Base-by-base conservation (phyloP, 2,113 vertebrate species). In the Campylomormyrus tamandua region DNA sequence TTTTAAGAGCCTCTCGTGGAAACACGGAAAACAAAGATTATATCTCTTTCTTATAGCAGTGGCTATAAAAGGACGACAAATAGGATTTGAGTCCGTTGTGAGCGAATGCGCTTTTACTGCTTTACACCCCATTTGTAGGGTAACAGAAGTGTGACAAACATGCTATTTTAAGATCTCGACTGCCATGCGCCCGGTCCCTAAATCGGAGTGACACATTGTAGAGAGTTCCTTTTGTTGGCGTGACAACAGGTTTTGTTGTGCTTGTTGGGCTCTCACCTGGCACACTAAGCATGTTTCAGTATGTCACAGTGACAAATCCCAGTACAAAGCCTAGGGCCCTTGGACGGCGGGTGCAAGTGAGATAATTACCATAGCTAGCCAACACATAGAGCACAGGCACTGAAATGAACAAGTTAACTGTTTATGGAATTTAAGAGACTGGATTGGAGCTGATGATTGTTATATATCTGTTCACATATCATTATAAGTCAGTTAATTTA, bases 21-120 rank as follows among this genome's bases (percentile, higher is more conserved):
- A 84, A 48, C 46, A 19, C n/a, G 46, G 80, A 48, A 84, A 45
- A 84, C 83, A 84, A 84, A 84, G 83, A 84, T 45, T 84, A 48
- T 84, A 45, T 45, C 83, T 86, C 83, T 27, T 50, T 86, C 24
- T 86, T 49, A 27, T 27, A 11, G 48, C 45, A 50, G 21, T 17
- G 45, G 48, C 48, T 86, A n/a, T 48, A 86, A 86, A 27, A n/a
- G 17, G 7, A 86, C 24, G 27, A 50, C 24, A 86, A 50, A 86
- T 17, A 27, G 83, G 83, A 86, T 31, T 86, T 35, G 35, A 19
- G 35, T 80, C 74, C 17, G 5, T 19, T 19, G 74, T 42, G 74
- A 80, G 74, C 74, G 5, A 80, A 39, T 42, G 31, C 15, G 6
- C 31, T 8, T 80, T 80, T 39, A 80, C 17, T 7, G 74, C 35